Conservation (phyloP, 1,140 invertebrate genomes). For the Drosophila dunni region DNA sequence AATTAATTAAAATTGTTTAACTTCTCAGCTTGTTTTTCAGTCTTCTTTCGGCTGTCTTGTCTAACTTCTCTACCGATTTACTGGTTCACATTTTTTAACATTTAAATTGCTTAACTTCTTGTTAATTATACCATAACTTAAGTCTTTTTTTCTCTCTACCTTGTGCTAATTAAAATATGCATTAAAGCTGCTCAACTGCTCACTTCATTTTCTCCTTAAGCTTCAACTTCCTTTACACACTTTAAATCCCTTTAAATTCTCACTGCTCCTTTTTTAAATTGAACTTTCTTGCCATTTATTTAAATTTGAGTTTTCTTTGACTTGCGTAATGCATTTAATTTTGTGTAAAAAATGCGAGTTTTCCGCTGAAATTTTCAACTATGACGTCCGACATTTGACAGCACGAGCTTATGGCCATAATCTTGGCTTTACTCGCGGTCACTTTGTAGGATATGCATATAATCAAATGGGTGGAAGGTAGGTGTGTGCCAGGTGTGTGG, state of each 20-base stretch:
- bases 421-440: constrained; percentile 5
- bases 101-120: not conserved
- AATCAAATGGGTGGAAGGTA: not conserved
- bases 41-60: too few species aligned
- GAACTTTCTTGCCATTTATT: not conserved
- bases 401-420: constrained; percentile 7
- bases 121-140: not conserved
- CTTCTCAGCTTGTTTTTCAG: too few species aligned
- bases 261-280: not conserved
- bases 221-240: too few species aligned
- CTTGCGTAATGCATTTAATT: not conserved
- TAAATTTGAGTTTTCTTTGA: not conserved
- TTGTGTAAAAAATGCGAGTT: not conserved
- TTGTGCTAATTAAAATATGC: too few species aligned
- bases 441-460: constrained; percentile 2
- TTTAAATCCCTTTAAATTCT: too few species aligned
- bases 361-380: not conserved
- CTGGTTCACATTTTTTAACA: not conserved
- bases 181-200: too few species aligned
- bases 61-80: too few species aligned
- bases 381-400: constrained; percentile 7
- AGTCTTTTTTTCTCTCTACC: too few species aligned
- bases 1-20: not conserved
- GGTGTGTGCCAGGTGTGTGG: too few species aligned
- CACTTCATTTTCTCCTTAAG: too few species aligned